Conservation (phyloP, 2,113 vertebrate genomes). For the Gymnorhina tibicen region DNA sequence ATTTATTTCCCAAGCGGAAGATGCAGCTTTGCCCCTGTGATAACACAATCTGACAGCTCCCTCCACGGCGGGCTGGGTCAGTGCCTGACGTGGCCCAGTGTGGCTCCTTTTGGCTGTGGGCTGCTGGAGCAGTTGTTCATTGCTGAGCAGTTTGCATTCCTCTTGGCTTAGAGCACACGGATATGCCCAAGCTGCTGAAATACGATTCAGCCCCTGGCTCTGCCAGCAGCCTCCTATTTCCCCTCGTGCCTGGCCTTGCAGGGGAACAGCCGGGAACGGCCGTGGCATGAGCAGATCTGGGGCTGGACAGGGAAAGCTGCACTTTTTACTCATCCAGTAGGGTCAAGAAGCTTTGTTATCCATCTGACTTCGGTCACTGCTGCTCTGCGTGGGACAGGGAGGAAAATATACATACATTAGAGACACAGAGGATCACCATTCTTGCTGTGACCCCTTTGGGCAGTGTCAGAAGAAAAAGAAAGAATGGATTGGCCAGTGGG, state of each 20-base stretch:
- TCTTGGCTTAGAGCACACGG: neutral
- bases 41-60: neutral
- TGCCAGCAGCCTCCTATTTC: neutral
- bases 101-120: neutral
- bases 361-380: neutral
- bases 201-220: neutral
- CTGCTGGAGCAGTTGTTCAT: constrained; percentile 9
- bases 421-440: neutral
- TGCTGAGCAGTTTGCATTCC: neutral
- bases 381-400: neutral
- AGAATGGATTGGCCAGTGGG: neutral
- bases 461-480: neutral
- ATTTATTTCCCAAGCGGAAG: constrained; percentile 7
- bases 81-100: neutral
- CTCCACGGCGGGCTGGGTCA: neutral
- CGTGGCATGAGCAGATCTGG: neutral
- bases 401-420: neutral
- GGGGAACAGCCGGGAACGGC: neutral
- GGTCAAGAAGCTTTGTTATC: neutral
- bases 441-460: neutral
- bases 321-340: neutral
- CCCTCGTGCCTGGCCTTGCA: neutral
- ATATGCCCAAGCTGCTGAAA: neutral
- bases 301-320: neutral
- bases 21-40: neutral